Evolutionary conservation across 2,888 invertebrate species (phyloP).

Genomic region (Leptinotarsa rubiginosa): DNA sequence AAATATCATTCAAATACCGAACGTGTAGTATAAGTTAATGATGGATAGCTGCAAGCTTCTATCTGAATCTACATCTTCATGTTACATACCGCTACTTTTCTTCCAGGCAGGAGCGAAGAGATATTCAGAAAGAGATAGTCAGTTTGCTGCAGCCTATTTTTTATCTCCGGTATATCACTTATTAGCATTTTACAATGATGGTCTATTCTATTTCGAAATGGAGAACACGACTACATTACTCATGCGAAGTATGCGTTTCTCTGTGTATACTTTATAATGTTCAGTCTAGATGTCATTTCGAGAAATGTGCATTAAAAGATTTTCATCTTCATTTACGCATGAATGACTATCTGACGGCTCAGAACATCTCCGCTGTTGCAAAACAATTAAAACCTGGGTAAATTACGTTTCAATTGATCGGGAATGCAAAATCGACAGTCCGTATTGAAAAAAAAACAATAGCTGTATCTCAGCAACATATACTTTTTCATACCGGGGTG

Average conservation of each 20-base stretch:
- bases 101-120: slow-evolving; percentile 24
- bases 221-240: slow-evolving; percentile 23
- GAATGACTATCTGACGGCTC: not conserved
- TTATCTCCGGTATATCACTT: slow-evolving; percentile 34
- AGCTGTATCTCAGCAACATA: no score
- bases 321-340: not conserved
- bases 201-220: slow-evolving; percentile 28
- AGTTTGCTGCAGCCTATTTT: slow-evolving; percentile 25
- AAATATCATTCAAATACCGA: slow-evolving; percentile 8
- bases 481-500: no score
- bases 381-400: not conserved
- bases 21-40: slow-evolving; percentile 10
- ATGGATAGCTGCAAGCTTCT: slow-evolving; percentile 24
- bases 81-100: slow-evolving; percentile 29
- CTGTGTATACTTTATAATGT: not conserved
- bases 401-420: no score
- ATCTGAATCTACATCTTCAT: slow-evolving; percentile 30
- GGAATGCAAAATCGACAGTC: no score
- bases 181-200: slow-evolving; percentile 37
- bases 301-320: not conserved
- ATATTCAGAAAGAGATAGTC: slow-evolving; percentile 28
- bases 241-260: not conserved
- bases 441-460: no score
- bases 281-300: not conserved
- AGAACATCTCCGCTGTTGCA: not conserved